These are phyloP conservation scores for Cryptops parisi DNA, from an alignment of 2,888 invertebrate genomes.

Conservation along the genomic window DNA sequence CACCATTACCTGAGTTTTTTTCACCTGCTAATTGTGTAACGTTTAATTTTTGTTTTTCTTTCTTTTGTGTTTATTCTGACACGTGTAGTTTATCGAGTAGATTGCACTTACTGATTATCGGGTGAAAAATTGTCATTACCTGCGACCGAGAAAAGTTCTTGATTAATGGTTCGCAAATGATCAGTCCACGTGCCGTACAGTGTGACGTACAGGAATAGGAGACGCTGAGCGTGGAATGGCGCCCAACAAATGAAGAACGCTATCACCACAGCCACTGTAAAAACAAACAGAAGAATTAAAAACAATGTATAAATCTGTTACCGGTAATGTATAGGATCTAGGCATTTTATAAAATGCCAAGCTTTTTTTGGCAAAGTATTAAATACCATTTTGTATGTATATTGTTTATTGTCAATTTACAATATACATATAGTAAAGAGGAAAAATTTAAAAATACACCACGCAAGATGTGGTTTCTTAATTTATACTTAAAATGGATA, in stretches of 20 bases:
- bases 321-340: too few species aligned
- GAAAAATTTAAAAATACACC: background rate
- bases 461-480: background rate
- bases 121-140: constrained; percentile 22
- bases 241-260: constrained; percentile 18
- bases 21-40: too few species aligned
- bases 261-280: constrained; percentile 15
- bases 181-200: constrained; percentile 22
- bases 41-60: too few species aligned
- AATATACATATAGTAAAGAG: background rate
- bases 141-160: constrained; percentile 25
- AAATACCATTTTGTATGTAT: too few species aligned
- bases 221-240: constrained; percentile 17
- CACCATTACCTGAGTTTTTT: too few species aligned
- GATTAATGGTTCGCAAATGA: constrained; percentile 23
- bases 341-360: too few species aligned
- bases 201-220: constrained; percentile 14
- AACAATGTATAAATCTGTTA: background rate
- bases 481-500: background rate
- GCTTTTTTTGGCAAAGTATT: too few species aligned
- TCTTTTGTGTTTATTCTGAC: too few species aligned
- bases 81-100: too few species aligned
- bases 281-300: background rate
- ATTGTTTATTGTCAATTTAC: background rate
- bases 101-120: too few species aligned